Evolutionary conservation across 2,797 vertebrate genomes (phyloP).

Genomic region (Brachymystax lenok): DNA sequence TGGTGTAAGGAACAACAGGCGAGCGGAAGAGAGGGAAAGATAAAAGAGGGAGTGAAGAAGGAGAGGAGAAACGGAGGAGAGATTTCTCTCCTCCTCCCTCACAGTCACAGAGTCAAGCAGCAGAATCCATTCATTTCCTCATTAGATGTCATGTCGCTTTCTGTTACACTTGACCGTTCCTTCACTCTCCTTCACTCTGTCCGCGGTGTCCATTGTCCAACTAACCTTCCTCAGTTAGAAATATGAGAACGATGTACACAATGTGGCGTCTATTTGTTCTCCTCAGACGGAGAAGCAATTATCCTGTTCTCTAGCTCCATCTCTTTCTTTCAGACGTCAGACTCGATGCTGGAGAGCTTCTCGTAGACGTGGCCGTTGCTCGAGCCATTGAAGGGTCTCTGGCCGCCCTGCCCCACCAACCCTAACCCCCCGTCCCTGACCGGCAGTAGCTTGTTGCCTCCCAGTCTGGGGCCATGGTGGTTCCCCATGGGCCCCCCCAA

Average conservation of each 20-base stretch:
- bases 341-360: slow-evolving; percentile 99
- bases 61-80: slow-evolving; percentile 64
- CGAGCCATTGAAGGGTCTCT: slow-evolving; percentile 85
- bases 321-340: slow-evolving; percentile 85
- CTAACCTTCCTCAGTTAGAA: slow-evolving; percentile 36
- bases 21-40: slow-evolving; percentile 68
- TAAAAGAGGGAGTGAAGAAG: slow-evolving; percentile 59
- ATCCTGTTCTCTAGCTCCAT: slow-evolving; percentile 15
- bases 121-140: slow-evolving; percentile 58
- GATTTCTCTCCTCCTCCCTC: slow-evolving; percentile 53
- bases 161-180: slow-evolving; percentile 30
- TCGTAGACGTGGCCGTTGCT: slow-evolving; percentile 99
- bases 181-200: slow-evolving; percentile 4
- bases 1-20: slow-evolving; percentile 68
- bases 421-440: slow-evolving; percentile 78
- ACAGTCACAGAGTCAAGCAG: slow-evolving; percentile 61
- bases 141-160: slow-evolving; percentile 39
- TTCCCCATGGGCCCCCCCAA: slow-evolving; percentile 85
- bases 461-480: slow-evolving; percentile 83
- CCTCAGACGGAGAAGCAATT: slow-evolving; percentile 43
- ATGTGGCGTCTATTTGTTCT: slow-evolving; percentile 54
- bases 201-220: slow-evolving; percentile 45
- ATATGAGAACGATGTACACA: slow-evolving; percentile 50
- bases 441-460: slow-evolving; percentile 71
- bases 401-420: slow-evolving; percentile 76